Evolutionary conservation across 2,888 invertebrate genomes (phyloP), one percentile per base, ranked within the genome.

Genomic region (Luffia ferchaultella): DNA sequence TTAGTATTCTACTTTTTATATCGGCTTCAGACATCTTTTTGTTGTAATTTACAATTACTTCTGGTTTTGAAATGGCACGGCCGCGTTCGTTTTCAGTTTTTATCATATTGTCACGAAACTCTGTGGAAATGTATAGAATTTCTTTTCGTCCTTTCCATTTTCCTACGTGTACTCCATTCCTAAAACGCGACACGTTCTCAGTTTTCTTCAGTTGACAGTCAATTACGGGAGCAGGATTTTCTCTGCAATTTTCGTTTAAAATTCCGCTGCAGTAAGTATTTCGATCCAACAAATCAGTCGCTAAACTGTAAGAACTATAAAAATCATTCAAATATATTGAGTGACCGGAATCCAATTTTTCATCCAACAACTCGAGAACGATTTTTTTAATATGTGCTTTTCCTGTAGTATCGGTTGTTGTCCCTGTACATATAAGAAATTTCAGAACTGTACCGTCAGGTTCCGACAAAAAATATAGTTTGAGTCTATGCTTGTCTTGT

Each of bases 231-330:
- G 50, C 41, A 3, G 62, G 62, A 60, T 62, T 62, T 51, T 51
- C 59, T 55, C 58, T 62, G 1, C 54, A 40, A 18, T 61, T 58
- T 51, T 62, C 59, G 7, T 57, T 60, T 18, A 73, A 54, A 1
- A 63, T 68, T 16, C 71, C 72, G n/a, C 70, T 73, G 52, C 64
- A 65, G 52, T 71, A 68, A 7, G 68, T 70, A 45, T 64, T 52
- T 45, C 59, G 59, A 52, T 62, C 55, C 49, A 65, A 18, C 20
- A 70, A 57, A 53, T 60, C 57, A 18, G 57, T 55, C 43, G 66
- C 64, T 47, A 69, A 56, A 56, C 62, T 43, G 57, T 48, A 16
- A 56, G 30, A 30, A 30, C 12, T 30, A 30, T 30, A 30, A 30
- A 7, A 30, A 57, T 20, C 58, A 41, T 51, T 48, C 43, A 54